These are phyloP conservation scores for Leptocoma aspasia DNA, from an alignment of 2,113 vertebrate species.

Conservation along the genomic window DNA sequence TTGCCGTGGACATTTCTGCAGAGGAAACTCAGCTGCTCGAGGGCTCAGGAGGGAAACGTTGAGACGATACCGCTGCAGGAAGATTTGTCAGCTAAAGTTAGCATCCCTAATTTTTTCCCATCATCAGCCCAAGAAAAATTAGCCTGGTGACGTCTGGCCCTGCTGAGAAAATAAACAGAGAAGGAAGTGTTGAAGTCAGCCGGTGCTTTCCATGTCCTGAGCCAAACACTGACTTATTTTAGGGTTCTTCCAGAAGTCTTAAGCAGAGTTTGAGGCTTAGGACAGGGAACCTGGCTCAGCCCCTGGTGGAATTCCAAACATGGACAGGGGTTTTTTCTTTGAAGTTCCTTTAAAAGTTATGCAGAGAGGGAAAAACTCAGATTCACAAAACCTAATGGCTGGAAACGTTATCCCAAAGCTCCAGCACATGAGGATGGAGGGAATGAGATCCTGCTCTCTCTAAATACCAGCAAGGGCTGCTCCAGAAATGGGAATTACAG, in stretches of 20 bases:
- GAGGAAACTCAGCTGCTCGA: background rate
- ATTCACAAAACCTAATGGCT: background rate
- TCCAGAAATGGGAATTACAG: background rate
- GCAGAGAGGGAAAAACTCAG: background rate
- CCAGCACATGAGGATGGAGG: accelerated
- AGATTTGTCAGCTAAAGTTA: background rate
- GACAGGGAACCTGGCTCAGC: background rate
- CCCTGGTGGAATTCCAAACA: background rate
- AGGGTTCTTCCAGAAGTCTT: background rate
- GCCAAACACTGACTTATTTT: background rate
- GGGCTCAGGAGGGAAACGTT: background rate
- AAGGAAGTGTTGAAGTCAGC: background rate
- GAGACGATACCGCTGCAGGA: background rate
- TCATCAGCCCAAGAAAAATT: background rate
- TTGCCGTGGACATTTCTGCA: background rate
- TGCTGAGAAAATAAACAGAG: background rate
- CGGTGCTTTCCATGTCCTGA: background rate
- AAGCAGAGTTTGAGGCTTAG: background rate
- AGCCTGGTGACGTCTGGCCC: background rate
- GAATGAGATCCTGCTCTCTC: background rate
- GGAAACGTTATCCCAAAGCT: background rate
- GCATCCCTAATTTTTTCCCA: background rate
- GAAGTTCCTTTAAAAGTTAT: background rate
- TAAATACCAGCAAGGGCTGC: background rate
- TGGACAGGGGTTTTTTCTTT: accelerated